phyloP scores from a whole-genome alignment of 2,797 vertebrate species.

The Danio choprae region DNA sequence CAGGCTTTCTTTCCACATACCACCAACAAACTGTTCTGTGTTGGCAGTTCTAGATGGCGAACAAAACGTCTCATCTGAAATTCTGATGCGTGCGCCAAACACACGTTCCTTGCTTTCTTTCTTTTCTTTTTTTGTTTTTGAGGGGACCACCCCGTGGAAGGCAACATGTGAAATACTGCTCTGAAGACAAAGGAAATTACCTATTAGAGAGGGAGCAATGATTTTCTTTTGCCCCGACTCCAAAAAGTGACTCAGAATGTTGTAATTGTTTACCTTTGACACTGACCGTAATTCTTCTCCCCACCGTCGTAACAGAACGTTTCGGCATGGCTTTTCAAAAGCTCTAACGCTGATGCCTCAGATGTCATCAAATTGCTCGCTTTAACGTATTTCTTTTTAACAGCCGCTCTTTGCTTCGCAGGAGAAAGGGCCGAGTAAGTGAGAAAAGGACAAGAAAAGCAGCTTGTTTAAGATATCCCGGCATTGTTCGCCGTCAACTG shows the following conservation, averaged over 20 bases:
- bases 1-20: slow-evolving; percentile 57
- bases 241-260: slow-evolving; percentile 82
- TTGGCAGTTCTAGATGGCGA: slow-evolving; percentile 68
- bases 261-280: slow-evolving; percentile 85
- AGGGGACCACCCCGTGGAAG: slow-evolving; percentile 71
- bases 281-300: slow-evolving; percentile 72
- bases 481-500: slow-evolving; percentile 32
- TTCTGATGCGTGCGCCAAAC: slow-evolving; percentile 66
- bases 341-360: slow-evolving; percentile 53
- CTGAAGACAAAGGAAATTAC: slow-evolving; percentile 80
- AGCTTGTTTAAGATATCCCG: slow-evolving; percentile 44
- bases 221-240: slow-evolving; percentile 74
- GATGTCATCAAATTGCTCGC: slow-evolving; percentile 48
- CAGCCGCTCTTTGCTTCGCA: slow-evolving; percentile 41
- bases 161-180: slow-evolving; percentile 73
- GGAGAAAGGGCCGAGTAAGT: slow-evolving; percentile 17
- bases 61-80: slow-evolving; percentile 70
- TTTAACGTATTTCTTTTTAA: slow-evolving; percentile 50
- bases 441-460: slow-evolving; percentile 35
- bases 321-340: slow-evolving; percentile 71
- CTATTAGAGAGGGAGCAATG: slow-evolving; percentile 76
- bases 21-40: slow-evolving; percentile 65
- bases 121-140: background rate
- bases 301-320: slow-evolving; percentile 73
- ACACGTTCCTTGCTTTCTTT: slow-evolving; percentile 51